A percentile compares a stretch with the other conserved stretches of the same genome.
These are phyloP conservation scores for Dryobota labecula DNA, from an alignment of 2,888 invertebrate species.

Conservation along the genomic window DNA sequence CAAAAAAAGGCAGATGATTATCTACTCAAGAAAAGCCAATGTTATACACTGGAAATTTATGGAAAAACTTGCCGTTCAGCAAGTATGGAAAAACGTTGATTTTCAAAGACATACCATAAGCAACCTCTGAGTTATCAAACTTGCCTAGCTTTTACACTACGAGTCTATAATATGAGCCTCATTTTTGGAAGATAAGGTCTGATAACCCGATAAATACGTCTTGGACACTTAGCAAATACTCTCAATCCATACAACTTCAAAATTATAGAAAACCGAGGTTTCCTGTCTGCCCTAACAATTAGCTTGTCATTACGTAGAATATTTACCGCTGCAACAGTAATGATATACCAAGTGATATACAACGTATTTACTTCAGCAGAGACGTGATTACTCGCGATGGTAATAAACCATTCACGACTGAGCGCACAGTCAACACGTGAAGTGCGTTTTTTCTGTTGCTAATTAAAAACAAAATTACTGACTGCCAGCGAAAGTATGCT, in stretches of 20 bases:
- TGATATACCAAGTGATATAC: background rate
- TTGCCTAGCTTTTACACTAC: background rate
- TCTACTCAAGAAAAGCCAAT: background rate
- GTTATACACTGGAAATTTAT: background rate
- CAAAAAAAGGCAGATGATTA: no score
- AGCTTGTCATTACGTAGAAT: background rate
- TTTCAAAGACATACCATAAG: background rate
- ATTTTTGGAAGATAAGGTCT: background rate
- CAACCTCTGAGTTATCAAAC: background rate
- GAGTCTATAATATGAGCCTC: background rate
- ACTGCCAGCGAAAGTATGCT: background rate
- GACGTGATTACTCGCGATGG: slow-evolving; percentile 30
- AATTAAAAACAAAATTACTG: slow-evolving; percentile 1
- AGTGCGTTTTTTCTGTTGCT: slow-evolving; percentile 13
- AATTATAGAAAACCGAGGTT: slow-evolving; percentile 3
- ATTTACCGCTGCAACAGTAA: slow-evolving; percentile 4
- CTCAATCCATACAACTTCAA: background rate
- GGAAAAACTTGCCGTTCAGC: background rate
- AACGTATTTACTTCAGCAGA: slow-evolving; percentile 13
- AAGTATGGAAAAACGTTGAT: background rate
- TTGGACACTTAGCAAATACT: background rate
- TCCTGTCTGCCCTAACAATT: background rate
- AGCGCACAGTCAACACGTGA: slow-evolving; percentile 25
- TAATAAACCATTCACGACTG: slow-evolving; percentile 36
- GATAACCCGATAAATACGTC: background rate